phyloP scores from a whole-genome alignment of 2,113 vertebrate species.

The Stegostoma tigrinum region DNA sequence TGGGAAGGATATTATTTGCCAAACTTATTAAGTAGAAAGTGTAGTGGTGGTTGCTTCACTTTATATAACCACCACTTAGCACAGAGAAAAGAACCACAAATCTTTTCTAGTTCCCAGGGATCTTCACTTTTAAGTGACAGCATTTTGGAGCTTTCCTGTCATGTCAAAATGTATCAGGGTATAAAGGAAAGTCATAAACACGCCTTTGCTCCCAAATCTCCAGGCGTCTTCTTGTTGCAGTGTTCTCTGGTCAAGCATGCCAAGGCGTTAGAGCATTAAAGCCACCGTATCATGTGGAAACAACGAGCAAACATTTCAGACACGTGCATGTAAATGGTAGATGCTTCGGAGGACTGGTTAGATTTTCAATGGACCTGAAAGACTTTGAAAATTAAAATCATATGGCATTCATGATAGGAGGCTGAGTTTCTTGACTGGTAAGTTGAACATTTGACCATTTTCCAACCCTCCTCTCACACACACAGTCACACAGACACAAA shows the following conservation, averaged over 20 bases:
- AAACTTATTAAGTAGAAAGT: no score
- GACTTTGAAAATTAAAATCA: background rate
- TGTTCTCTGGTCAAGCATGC: background rate
- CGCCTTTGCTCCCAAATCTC: background rate
- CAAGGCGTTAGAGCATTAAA: background rate
- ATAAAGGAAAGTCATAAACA: no score
- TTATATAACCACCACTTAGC: background rate
- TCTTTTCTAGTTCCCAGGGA: background rate
- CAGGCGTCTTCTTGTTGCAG: background rate
- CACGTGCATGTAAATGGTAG: background rate
- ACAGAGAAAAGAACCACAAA: background rate
- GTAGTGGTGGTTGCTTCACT: background rate
- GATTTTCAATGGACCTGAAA: no score
- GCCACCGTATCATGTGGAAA: background rate
- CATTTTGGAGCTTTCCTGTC: background rate
- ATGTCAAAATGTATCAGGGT: background rate
- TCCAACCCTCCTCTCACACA: background rate
- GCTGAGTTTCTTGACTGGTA: background rate
- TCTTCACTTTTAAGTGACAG: background rate
- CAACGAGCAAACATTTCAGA: no score
- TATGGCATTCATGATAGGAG: no score
- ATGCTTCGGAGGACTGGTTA: background rate
- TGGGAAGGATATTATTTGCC: background rate
- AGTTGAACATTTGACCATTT: background rate
- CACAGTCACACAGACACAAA: no score